Evolutionary conservation across 2,113 vertebrate genomes (phyloP).

Genomic region (Strigops habroptila): DNA sequence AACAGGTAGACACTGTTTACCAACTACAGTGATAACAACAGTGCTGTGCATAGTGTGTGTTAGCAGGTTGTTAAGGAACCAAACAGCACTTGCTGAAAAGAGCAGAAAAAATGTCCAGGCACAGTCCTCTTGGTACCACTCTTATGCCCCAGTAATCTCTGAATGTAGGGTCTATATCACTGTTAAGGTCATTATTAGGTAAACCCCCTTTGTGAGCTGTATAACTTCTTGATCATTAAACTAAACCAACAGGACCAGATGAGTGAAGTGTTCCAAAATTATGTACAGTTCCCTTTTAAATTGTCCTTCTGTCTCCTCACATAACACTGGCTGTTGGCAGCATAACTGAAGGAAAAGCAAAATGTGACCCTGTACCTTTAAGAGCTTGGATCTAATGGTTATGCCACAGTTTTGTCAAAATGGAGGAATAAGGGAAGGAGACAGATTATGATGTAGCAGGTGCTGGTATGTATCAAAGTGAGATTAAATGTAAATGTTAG

Average conservation of each 20-base stretch:
- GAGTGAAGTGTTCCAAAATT: not conserved
- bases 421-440: not conserved
- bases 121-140: not conserved
- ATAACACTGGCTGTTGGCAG: not conserved
- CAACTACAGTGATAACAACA: not conserved
- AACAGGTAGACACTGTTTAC: not conserved
- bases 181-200: not conserved
- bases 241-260: not conserved
- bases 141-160: not conserved
- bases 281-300: not conserved
- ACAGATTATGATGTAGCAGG: not conserved
- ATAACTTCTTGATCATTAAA: not conserved
- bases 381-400: not conserved
- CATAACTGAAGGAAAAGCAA: not conserved
- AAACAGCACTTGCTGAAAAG: not conserved
- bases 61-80: not conserved
- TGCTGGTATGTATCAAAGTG: not conserved
- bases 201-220: not conserved
- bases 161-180: not conserved
- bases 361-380: not conserved
- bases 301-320: not conserved
- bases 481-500: constrained; percentile 36
- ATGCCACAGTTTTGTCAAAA: not conserved
- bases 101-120: not conserved
- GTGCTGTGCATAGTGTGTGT: not conserved